phyloP scores from a whole-genome alignment of 1,140 invertebrate species.

The Acromyrmex charruanus region DNA sequence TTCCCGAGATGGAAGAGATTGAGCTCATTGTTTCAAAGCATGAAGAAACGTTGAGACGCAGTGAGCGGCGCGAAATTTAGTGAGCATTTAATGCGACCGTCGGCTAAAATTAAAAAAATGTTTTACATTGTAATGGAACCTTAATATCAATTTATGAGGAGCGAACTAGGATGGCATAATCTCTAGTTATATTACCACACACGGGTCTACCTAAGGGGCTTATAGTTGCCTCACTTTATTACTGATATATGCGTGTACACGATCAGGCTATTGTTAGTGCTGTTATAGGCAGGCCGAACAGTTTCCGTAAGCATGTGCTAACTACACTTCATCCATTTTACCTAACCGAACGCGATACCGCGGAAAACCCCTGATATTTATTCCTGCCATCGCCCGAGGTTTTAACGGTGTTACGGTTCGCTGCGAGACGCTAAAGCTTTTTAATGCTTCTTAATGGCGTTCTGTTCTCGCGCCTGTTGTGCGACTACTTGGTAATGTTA shows the following conservation, averaged over 20 bases:
- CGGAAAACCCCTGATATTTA: conserved; percentile 76
- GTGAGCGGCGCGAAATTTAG: conserved; percentile 39
- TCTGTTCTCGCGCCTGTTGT: conserved; percentile 49
- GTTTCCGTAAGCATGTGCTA: conserved; percentile 63
- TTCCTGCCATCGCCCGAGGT: conserved; percentile 76
- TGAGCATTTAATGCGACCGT: conserved; percentile 47
- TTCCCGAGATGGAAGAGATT: neutral
- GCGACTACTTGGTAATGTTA: conserved; percentile 40
- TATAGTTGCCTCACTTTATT: conserved; percentile 76
- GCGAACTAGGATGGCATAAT: conserved; percentile 69
- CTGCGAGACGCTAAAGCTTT: conserved; percentile 69
- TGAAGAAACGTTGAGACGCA: conserved; percentile 7
- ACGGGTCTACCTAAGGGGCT: conserved; percentile 73
- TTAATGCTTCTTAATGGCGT: conserved; percentile 71
- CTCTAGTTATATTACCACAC: conserved; percentile 68
- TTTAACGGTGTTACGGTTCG: conserved; percentile 70
- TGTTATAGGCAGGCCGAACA: conserved; percentile 68
- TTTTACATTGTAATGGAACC: conserved; percentile 67
- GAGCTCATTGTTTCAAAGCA: conserved; percentile 3
- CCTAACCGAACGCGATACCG: conserved; percentile 52
- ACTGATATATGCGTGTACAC: conserved; percentile 77
- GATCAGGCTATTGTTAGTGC: conserved; percentile 65
- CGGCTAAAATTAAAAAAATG: conserved; percentile 49
- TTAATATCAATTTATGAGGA: conserved; percentile 76
- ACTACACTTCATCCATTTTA: conserved; percentile 67